These are phyloP conservation scores for Taxidea taxus DNA, from an alignment of 2,113 vertebrate species.

Conservation along the genomic window DNA sequence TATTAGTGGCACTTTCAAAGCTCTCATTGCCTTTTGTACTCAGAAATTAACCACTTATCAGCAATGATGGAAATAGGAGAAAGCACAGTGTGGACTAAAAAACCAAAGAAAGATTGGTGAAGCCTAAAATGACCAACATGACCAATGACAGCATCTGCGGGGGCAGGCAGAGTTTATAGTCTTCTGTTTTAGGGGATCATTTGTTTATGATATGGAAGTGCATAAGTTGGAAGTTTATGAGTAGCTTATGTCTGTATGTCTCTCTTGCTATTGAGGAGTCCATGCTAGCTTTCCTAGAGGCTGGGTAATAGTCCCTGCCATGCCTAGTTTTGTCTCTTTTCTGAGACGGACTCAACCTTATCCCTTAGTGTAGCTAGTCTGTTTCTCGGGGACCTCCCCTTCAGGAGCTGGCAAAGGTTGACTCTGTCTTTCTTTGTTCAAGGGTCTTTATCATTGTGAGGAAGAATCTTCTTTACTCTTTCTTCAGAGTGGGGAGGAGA, in stretches of 20 bases:
- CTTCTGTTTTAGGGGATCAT: not conserved
- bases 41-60: not conserved
- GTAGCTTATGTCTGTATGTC: not conserved
- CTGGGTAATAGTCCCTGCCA: not conserved
- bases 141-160: not conserved
- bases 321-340: not conserved
- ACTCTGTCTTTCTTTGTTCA: not conserved
- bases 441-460: not conserved
- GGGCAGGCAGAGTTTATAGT: not conserved
- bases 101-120: not conserved
- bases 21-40: not conserved
- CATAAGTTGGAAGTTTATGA: not conserved
- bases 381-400: not conserved
- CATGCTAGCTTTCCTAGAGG: not conserved
- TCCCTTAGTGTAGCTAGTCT: not conserved
- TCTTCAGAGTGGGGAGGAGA: not conserved
- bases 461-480: not conserved
- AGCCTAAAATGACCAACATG: not conserved
- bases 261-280: not conserved
- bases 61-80: not conserved
- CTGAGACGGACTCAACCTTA: not conserved
- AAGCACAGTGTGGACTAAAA: not conserved
- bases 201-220: not conserved
- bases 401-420: not conserved
- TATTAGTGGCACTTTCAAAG: not conserved